phyloP scores from a whole-genome alignment of 2,113 vertebrate genomes.

The Antennarius striatus region DNA sequence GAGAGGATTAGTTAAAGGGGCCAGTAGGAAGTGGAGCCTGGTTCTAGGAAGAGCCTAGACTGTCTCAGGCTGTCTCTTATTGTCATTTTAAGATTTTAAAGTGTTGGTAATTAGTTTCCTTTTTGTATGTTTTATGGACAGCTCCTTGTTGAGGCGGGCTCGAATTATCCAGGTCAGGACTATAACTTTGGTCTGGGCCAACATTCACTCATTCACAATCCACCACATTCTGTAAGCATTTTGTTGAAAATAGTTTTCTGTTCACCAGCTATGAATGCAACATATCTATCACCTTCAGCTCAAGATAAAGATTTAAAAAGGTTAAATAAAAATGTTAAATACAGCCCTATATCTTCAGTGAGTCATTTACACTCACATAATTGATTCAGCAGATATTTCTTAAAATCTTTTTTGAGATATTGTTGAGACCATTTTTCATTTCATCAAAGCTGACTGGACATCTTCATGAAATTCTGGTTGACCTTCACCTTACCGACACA shows the following conservation, averaged over 20 bases:
- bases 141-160: background rate
- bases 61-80: background rate
- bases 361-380: background rate
- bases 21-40: slow-evolving; percentile 38
- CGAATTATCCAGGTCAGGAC: too few species aligned
- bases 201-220: background rate
- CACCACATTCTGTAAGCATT: background rate
- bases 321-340: too few species aligned
- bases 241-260: background rate
- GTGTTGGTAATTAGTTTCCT: background rate
- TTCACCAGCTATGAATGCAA: background rate
- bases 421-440: background rate
- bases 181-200: background rate
- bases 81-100: background rate
- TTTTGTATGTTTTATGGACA: background rate
- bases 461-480: background rate
- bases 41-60: slow-evolving; percentile 16
- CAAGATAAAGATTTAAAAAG: too few species aligned
- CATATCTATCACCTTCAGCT: too few species aligned
- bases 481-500: too few species aligned
- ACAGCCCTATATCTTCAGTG: too few species aligned
- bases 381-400: background rate
- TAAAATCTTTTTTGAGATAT: background rate
- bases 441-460: background rate
- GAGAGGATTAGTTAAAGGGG: slow-evolving; percentile 57